Percentiles rank a stretch among this genome's conserved stretches.
phyloP scores from a whole-genome alignment of 2,797 vertebrate genomes.

The Cyprinodon diabolis region DNA sequence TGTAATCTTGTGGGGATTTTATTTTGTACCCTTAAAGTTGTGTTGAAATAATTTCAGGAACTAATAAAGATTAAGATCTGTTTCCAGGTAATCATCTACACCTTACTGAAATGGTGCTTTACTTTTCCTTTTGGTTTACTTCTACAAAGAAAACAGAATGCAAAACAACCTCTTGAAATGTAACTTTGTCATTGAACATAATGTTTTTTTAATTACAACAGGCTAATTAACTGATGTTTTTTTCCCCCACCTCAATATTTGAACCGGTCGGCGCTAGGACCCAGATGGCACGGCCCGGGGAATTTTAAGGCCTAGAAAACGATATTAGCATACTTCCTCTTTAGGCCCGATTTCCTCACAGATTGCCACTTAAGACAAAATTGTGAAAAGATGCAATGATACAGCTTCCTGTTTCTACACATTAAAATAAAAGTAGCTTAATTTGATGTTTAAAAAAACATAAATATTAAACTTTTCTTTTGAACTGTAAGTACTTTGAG shows the following conservation, averaged over 20 bases:
- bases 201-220: not conserved
- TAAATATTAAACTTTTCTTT: not conserved
- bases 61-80: too few relatives aligned
- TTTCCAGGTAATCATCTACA: too few relatives aligned
- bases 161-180: not conserved
- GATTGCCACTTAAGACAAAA: conserved; percentile 49
- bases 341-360: conserved; percentile 69
- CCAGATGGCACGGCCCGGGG: conserved; percentile 34
- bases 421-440: conserved; percentile 54
- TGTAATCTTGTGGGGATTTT: not conserved
- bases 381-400: conserved; percentile 19
- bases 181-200: not conserved
- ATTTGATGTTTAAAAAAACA: not conserved
- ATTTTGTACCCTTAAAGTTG: not conserved
- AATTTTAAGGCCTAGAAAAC: conserved; percentile 29
- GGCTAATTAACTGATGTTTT: not conserved
- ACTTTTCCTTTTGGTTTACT: too few relatives aligned
- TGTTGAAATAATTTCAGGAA: not conserved
- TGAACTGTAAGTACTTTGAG: not conserved
- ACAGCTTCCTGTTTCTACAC: conserved; percentile 49
- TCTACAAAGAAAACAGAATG: not conserved
- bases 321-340: conserved; percentile 78
- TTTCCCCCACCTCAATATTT: not conserved
- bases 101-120: too few relatives aligned
- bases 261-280: conserved; percentile 66